Evolutionary conservation across 1,140 invertebrate genomes (phyloP).

Genomic region (Antheraea pernyi): DNA sequence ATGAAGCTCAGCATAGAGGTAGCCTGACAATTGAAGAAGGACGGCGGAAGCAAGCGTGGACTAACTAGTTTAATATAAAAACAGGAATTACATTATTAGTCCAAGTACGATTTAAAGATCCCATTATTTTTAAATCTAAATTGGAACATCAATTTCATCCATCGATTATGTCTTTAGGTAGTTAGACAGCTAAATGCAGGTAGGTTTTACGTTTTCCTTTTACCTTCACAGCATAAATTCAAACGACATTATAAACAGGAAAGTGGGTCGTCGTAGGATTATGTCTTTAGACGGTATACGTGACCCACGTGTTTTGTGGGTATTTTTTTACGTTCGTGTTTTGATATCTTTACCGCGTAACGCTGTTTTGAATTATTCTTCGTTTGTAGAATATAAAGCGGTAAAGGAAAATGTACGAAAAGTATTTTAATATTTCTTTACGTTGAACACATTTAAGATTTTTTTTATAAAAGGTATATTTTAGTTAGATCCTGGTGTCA

Average conservation of each 20-base stretch:
- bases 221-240: neutral
- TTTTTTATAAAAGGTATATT: no score
- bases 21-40: no score
- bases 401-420: neutral
- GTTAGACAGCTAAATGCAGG: neutral
- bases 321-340: constrained; percentile 8
- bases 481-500: no score
- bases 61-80: no score
- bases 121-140: no score
- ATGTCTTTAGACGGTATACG: constrained; percentile 8
- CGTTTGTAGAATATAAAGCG: neutral
- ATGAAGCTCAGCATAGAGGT: no score
- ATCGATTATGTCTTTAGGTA: neutral
- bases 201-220: neutral
- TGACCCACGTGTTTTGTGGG: constrained; percentile 12
- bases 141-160: no score
- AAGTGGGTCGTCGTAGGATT: constrained; percentile 16
- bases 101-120: no score
- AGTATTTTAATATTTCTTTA: neutral
- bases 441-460: no score
- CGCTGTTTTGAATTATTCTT: neutral
- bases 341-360: constrained; percentile 8
- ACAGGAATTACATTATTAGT: no score
- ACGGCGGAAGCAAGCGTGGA: no score
- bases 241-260: constrained; percentile 14